Conservation (phyloP, 2,113 vertebrate genomes). For the Enhydra lutris region DNA sequence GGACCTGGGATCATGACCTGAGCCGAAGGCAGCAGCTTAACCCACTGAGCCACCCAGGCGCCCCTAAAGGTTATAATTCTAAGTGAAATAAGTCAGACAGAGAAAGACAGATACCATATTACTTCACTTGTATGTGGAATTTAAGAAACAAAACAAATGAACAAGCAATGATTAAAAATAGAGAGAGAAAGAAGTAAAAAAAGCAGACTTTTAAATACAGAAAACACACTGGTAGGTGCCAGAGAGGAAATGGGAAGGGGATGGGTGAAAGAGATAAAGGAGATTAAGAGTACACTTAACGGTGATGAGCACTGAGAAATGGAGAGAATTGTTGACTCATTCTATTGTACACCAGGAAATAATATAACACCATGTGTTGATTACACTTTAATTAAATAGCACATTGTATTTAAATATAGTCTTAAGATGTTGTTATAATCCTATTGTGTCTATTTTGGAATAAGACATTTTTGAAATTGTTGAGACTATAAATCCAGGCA, state of each 20-base stretch:
- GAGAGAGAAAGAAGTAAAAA: not conserved
- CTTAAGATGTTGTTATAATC: not conserved
- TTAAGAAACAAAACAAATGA: not conserved
- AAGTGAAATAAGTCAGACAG: not conserved
- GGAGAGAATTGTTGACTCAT: not conserved
- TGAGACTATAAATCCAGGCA: not conserved
- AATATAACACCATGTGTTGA: not conserved
- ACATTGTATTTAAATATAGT: not conserved
- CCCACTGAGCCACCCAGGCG: too few relatives aligned
- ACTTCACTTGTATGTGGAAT: not conserved
- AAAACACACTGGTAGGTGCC: not conserved
- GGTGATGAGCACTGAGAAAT: not conserved
- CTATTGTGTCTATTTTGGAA: not conserved
- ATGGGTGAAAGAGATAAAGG: not conserved
- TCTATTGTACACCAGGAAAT: not conserved
- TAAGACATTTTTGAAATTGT: not conserved
- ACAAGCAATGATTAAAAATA: not conserved
- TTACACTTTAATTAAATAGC: not conserved
- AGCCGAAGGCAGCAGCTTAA: too few relatives aligned
- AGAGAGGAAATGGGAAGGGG: not conserved
- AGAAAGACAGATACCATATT: not conserved
- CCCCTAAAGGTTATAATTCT: not conserved
- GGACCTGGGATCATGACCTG: too few relatives aligned
- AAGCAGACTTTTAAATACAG: not conserved
- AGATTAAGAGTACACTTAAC: not conserved